Evolutionary conservation across 1,140 invertebrate species (phyloP).

Genomic region (Megathymus violae): DNA sequence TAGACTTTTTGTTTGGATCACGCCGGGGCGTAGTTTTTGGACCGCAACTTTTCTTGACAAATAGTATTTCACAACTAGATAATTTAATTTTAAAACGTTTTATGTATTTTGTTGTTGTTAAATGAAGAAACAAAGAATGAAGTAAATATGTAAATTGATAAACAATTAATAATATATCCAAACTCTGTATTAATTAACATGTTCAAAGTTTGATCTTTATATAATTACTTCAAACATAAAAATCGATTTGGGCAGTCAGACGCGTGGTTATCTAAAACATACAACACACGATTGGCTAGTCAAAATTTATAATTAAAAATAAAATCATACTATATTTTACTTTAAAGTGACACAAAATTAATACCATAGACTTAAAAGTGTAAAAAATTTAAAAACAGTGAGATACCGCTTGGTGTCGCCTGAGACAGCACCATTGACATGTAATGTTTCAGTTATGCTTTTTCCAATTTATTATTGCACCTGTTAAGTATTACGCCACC

Average conservation of each 20-base stretch:
- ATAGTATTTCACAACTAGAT: not conserved
- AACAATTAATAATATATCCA: not conserved
- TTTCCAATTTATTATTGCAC: conserved; percentile 3
- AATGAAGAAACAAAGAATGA: conserved; percentile 27
- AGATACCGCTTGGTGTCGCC: conserved; percentile 37
- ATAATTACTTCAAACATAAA: conserved; percentile 16
- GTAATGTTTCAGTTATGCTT: conserved; percentile 27
- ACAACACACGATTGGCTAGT: conserved; percentile 11
- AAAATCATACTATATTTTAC: not conserved
- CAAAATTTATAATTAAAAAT: conserved; percentile 5
- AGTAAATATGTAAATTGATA: conserved; percentile 19
- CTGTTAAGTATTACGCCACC: conserved; percentile 3
- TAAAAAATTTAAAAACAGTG: conserved; percentile 6
- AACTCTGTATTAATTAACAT: not conserved
- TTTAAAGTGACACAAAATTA: not conserved
- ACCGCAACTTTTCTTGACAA: not conserved
- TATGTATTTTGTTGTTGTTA: conserved; percentile 2
- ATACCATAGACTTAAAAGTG: not conserved
- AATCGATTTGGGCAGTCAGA: conserved; percentile 30
- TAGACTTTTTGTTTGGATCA: not conserved
- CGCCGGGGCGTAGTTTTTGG: conserved; percentile 4
- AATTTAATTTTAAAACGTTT: not conserved
- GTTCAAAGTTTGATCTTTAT: not conserved
- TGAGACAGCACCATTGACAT: conserved; percentile 43
- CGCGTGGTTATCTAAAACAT: conserved; percentile 17